Base-by-base conservation (phyloP, 2,113 vertebrate genomes). In the Chrysemys picta region DNA sequence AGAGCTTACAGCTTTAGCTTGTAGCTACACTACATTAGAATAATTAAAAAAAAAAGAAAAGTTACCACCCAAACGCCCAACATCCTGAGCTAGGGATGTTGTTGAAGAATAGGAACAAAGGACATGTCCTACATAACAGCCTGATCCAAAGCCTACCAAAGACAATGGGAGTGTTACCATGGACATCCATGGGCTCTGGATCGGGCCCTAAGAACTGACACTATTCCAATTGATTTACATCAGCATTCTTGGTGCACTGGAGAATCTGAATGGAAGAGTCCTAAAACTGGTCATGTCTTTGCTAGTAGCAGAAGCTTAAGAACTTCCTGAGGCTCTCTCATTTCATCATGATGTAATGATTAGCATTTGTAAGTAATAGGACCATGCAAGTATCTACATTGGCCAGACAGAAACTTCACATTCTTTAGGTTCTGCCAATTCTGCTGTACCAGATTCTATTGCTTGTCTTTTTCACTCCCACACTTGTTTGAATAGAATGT, bases 201-300 rank as follows among this genome's bases (percentile, higher is more conserved):
- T 86, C 10, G 85, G 89, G 31, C 38, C 62, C 85, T 19, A 6
- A 85, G 47, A 84, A 59, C 47, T 76, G 65, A 78, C 88, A 88
- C 52, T 21, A 49, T 3, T 87, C 79, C 83, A 2, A 2, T 80
- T 49, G 85, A 42, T 6, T 47, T 72, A 69, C 52, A 19, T 11
- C 0, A 7, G 7, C 82, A 54, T 10, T 75, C 35, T 29, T 53
- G 8, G 47, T 27, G 29, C 59, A 12, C 27, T 62, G 59, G 8
- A 12, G 3, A 6, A 80, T 1, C 14, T 2, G 31, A 90, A 87
- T 45, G 49, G 38, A 78, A 80, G 88, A 76, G 4, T 53, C 49
- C 22, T 65, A 54, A 49, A 42, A 7, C 38, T 62, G 53, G 53
- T 53, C 4, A 3, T 0, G 53, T 0, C 27, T 62, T 16, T 62